Conservation (phyloP, 1,140 invertebrate species). For the Maniola jurtina region DNA sequence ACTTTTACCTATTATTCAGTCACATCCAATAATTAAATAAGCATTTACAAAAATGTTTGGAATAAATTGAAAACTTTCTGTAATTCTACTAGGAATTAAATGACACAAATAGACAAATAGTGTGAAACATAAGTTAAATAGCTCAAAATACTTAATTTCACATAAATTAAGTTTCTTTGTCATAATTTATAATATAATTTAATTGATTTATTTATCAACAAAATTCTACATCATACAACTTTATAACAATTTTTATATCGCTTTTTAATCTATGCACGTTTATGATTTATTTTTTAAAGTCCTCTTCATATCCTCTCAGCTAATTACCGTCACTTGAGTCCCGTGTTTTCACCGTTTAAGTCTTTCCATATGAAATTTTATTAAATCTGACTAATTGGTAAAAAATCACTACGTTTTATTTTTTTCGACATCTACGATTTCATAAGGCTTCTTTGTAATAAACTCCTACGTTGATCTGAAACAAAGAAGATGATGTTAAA, state of each 20-base stretch:
- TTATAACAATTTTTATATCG: slow-evolving; percentile 24
- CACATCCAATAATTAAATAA: slow-evolving; percentile 67
- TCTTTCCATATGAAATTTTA: slow-evolving; percentile 42
- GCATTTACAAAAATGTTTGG: slow-evolving; percentile 51
- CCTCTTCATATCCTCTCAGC: slow-evolving; percentile 25
- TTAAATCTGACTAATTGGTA: slow-evolving; percentile 52
- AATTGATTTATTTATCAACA: slow-evolving; percentile 19
- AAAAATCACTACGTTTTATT: slow-evolving; percentile 37
- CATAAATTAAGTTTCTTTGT: background rate
- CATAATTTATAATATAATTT: background rate
- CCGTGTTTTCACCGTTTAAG: slow-evolving; percentile 56
- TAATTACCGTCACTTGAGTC: slow-evolving; percentile 63
- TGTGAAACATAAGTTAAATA: background rate
- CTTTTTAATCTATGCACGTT: slow-evolving; percentile 11
- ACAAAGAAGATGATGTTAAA: slow-evolving; percentile 33
- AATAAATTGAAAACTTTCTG: slow-evolving; percentile 55
- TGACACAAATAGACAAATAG: too few species aligned
- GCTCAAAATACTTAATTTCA: slow-evolving; percentile 3
- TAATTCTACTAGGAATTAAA: slow-evolving; percentile 17
- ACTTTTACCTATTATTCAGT: slow-evolving; percentile 67
- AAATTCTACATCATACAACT: slow-evolving; percentile 19
- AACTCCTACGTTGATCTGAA: slow-evolving; percentile 77
- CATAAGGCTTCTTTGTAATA: slow-evolving; percentile 77
- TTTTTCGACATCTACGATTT: slow-evolving; percentile 52
- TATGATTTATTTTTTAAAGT: slow-evolving; percentile 13